Evolutionary conservation across 1,140 invertebrate species (phyloP).

Genomic region (Polypedilum vanderplanki): DNA sequence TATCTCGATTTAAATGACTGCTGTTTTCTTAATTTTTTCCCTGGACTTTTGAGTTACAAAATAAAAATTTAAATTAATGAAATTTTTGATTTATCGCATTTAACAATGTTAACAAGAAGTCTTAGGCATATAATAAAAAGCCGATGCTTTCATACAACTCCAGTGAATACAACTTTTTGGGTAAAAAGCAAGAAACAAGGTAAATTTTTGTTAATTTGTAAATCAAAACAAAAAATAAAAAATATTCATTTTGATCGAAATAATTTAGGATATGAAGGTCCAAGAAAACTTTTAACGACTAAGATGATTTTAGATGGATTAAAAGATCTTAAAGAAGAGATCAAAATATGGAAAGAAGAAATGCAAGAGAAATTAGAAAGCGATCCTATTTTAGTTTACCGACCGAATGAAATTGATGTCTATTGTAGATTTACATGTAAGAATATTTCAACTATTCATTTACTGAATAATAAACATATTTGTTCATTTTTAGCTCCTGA

Average conservation of each 20-base stretch:
- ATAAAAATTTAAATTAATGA: no score
- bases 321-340: constrained; percentile 58
- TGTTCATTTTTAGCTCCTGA: constrained; percentile 39
- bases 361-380: constrained; percentile 53
- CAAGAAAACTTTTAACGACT: constrained; percentile 44
- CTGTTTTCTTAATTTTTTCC: no score
- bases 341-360: constrained; percentile 60
- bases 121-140: constrained; percentile 29
- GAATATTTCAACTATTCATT: not conserved
- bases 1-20: no score
- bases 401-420: constrained; percentile 60
- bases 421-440: constrained; percentile 60
- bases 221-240: not conserved
- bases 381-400: constrained; percentile 53
- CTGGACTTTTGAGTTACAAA: no score
- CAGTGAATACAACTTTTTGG: constrained; percentile 46
- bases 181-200: constrained; percentile 58
- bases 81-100: not conserved
- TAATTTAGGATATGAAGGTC: constrained; percentile 39
- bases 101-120: not conserved
- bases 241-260: not conserved
- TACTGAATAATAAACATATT: not conserved
- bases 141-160: constrained; percentile 37
- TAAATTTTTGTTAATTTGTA: constrained; percentile 40
- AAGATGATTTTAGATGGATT: constrained; percentile 53